phyloP scores from a whole-genome alignment of 2,888 invertebrate genomes.

The Lapara coniferarum region DNA sequence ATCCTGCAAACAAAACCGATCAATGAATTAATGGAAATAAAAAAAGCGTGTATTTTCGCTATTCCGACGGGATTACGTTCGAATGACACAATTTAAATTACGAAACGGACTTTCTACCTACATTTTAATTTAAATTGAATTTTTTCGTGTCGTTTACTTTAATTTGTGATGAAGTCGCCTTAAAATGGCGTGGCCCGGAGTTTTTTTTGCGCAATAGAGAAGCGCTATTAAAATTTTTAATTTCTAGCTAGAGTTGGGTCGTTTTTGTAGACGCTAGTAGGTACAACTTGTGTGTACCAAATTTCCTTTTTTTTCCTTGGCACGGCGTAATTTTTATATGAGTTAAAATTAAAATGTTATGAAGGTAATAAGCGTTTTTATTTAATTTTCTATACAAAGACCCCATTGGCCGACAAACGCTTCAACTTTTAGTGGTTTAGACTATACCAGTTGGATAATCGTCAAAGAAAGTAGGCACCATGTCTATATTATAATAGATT shows the following conservation, averaged over 20 bases:
- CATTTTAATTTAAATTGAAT: slow-evolving; percentile 38
- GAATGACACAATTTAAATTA: slow-evolving; percentile 42
- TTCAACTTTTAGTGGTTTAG: not conserved
- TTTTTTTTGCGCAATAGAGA: slow-evolving; percentile 17
- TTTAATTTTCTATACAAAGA: too few species aligned
- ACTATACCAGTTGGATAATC: too few species aligned
- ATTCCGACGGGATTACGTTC: slow-evolving; percentile 34
- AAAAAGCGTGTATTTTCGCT: slow-evolving; percentile 31
- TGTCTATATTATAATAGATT: too few species aligned
- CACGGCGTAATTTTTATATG: not conserved
- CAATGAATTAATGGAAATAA: slow-evolving; percentile 34
- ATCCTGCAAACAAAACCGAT: slow-evolving; percentile 26
- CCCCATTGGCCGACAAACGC: too few species aligned
- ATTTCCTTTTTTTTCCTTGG: not conserved
- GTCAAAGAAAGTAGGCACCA: too few species aligned
- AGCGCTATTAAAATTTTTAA: slow-evolving; percentile 22
- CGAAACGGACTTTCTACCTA: slow-evolving; percentile 37
- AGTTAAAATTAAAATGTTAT: not conserved
- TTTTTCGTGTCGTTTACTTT: slow-evolving; percentile 42
- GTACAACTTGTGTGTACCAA: not conserved
- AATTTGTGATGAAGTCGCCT: slow-evolving; percentile 16
- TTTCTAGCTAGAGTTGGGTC: slow-evolving; percentile 26
- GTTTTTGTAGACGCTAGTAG: not conserved
- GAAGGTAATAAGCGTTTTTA: too few species aligned
- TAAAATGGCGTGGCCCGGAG: slow-evolving; percentile 13